These are phyloP conservation scores for Drosophila testacea DNA, from an alignment of 2,888 invertebrate species.

Conservation along the genomic window DNA sequence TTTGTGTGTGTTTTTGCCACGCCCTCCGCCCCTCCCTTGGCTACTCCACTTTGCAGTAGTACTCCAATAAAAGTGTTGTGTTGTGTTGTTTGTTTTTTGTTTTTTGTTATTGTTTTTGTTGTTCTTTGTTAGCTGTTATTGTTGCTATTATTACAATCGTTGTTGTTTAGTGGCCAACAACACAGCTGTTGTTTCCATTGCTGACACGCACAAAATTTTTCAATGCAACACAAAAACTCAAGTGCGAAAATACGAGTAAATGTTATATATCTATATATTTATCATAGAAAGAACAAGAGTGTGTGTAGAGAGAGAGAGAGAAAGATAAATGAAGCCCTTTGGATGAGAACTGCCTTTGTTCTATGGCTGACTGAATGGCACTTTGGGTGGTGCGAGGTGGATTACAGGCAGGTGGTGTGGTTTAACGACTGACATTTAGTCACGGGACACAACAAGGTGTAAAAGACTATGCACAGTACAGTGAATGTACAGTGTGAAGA, in stretches of 20 bases:
- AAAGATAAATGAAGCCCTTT: background rate
- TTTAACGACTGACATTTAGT: slow-evolving; percentile 33
- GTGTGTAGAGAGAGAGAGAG: background rate
- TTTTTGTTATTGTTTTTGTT: slow-evolving; percentile 31
- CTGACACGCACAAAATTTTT: slow-evolving; percentile 75
- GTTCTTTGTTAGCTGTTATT: slow-evolving; percentile 52
- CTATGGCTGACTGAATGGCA: slow-evolving; percentile 44
- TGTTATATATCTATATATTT: slow-evolving; percentile 46
- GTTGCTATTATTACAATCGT: slow-evolving; percentile 69
- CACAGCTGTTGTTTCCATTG: slow-evolving; percentile 67
- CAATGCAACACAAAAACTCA: slow-evolving; percentile 64
- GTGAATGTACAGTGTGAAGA: background rate
- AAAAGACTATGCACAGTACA: slow-evolving; percentile 19
- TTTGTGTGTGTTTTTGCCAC: slow-evolving; percentile 42
- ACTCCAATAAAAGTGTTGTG: slow-evolving; percentile 62
- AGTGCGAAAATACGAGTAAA: slow-evolving; percentile 47
- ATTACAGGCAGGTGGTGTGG: background rate
- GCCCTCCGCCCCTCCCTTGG: background rate
- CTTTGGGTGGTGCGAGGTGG: slow-evolving; percentile 13
- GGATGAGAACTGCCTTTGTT: slow-evolving; percentile 45
- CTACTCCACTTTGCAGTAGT: slow-evolving; percentile 9
- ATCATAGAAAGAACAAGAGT: slow-evolving; percentile 30
- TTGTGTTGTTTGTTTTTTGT: too few relatives aligned
- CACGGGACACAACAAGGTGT: slow-evolving; percentile 41
- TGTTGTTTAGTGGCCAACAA: slow-evolving; percentile 38